Conservation (phyloP, 2,113 vertebrate species). For the Petromus typicus region DNA sequence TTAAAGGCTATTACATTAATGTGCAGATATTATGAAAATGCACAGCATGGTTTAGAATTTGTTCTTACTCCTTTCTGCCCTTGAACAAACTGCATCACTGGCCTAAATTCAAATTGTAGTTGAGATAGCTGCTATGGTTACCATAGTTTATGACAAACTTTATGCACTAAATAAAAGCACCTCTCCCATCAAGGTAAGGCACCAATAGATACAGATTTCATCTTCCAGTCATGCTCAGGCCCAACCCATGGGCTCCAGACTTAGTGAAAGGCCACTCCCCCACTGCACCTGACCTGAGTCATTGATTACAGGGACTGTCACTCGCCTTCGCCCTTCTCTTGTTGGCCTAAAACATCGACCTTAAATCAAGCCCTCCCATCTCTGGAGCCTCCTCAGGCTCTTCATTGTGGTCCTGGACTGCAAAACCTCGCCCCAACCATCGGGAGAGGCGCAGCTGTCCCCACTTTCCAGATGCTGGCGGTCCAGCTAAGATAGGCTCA, state of each 20-base stretch:
- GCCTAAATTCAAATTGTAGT: background rate
- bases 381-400: background rate
- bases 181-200: background rate
- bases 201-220: background rate
- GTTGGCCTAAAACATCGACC: background rate
- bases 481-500: background rate
- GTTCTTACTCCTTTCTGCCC: background rate
- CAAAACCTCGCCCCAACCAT: background rate
- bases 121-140: background rate
- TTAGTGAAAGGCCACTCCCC: background rate
- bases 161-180: background rate
- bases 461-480: background rate
- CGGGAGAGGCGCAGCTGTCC: background rate
- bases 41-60: background rate
- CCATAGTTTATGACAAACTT: background rate
- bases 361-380: background rate
- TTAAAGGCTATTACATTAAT: background rate
- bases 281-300: rapidly evolving
- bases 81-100: background rate
- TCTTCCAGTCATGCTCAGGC: background rate
- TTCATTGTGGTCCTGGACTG: too few relatives aligned
- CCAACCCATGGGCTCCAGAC: background rate
- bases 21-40: background rate
- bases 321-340: background rate
- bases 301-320: background rate